These are phyloP conservation scores for Meandrusa payeni DNA, from an alignment of 2,888 invertebrate genomes.

Conservation along the genomic window DNA sequence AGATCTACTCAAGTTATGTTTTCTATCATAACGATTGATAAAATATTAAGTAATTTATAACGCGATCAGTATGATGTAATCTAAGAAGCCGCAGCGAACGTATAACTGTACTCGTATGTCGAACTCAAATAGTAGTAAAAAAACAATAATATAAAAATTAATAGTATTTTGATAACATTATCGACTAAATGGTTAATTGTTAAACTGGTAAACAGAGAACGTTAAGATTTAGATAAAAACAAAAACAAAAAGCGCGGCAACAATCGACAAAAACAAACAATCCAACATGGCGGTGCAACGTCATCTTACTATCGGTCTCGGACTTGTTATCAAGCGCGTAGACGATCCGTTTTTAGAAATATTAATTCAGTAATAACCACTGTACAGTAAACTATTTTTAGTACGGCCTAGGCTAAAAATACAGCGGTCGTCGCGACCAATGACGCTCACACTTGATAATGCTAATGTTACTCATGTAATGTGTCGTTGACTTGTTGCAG, in stretches of 20 bases:
- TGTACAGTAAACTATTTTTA: constrained; percentile 70
- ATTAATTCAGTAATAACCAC: constrained; percentile 80
- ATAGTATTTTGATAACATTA: no score
- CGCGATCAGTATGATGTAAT: no score
- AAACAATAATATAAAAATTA: no score
- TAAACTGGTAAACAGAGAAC: no score
- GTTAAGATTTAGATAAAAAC: constrained; percentile 8
- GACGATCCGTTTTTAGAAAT: constrained; percentile 80
- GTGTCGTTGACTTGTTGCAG: constrained; percentile 72
- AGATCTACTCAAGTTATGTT: no score
- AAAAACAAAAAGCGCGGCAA: constrained; percentile 39
- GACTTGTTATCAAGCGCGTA: constrained; percentile 67
- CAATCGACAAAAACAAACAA: constrained; percentile 52
- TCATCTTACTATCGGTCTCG: constrained; percentile 66
- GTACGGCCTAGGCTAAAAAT: constrained; percentile 79
- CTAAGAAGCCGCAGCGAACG: no score
- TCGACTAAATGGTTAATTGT: no score
- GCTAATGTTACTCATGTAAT: constrained; percentile 65
- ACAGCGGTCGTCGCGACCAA: constrained; percentile 55
- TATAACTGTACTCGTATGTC: no score
- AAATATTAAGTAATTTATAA: no score
- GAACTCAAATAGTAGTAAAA: no score
- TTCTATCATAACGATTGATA: no score
- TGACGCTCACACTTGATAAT: constrained; percentile 75
- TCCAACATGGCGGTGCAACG: constrained; percentile 54